Base-by-base conservation (phyloP, 2,888 invertebrate genomes). In the Toxonevra muliebris region DNA sequence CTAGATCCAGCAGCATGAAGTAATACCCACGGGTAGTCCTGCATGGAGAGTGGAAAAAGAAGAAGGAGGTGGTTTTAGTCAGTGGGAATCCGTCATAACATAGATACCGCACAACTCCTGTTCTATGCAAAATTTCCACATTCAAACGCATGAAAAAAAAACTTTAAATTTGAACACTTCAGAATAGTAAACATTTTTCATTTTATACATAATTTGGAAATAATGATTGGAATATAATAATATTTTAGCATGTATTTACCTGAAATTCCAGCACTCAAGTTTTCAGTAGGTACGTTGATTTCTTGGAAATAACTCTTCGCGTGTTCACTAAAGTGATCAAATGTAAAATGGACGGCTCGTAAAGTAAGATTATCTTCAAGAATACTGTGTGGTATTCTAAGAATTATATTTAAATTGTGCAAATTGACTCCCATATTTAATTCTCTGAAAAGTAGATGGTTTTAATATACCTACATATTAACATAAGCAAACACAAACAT, bases 271-370 rank as follows among this genome's bases (percentile, higher is more conserved):
- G 75, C 76, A 57, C 68, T 76, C 9, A 75, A 62, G 8, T 68
- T 67, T 12, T 68, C 59, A 0, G 30, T n/a, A 0, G 60, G 17
- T 4, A 48, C 19, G 12, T 60, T 48, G n/a, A 76, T 42, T 0
- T 71, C 7, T 3, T 73, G 67, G 19, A 73, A 74, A 4, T 50
- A 80, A 45, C 76, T 79, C 42, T 79, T 79, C 0, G 77, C 77
- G 48, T 74, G 72, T 17, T 79, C 76, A 58, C 82, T 78, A 1
- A 77, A 70, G 45, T 75, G 75, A 71, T 84, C 84, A 20, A 80
- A 84, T 2, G 71, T 68, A 1, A 73, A 73, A 60, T 80, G 82
- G 3, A 83, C 48, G 9, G 76, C 80, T 2, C 83, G 76, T 50
- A 84, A 54, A 0, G 79, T 76, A 15, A 83, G 73, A 41, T 80